phyloP scores from a whole-genome alignment of 1,140 invertebrate species.

The Mesaphorura yosii region DNA sequence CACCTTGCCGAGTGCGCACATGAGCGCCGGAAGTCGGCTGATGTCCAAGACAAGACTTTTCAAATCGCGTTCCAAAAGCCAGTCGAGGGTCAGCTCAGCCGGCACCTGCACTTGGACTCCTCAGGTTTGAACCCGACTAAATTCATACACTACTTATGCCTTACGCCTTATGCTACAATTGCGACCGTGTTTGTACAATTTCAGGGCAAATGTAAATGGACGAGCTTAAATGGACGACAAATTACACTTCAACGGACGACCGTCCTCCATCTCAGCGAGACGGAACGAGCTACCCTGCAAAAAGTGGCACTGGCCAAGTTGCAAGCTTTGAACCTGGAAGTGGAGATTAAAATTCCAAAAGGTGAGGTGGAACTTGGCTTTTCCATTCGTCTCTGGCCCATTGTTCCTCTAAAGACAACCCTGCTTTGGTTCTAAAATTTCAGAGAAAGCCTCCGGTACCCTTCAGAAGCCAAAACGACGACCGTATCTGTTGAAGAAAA shows the following conservation, averaged over 20 bases:
- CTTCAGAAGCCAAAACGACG: slow-evolving; percentile 55
- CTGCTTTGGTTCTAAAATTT: neutral
- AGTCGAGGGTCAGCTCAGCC: slow-evolving; percentile 4
- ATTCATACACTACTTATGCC: neutral
- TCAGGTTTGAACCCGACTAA: slow-evolving; percentile 13
- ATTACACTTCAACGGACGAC: slow-evolving; percentile 58
- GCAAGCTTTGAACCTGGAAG: slow-evolving; percentile 71
- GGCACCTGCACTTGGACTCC: slow-evolving; percentile 23
- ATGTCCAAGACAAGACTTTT: slow-evolving; percentile 25
- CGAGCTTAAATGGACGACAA: slow-evolving; percentile 53
- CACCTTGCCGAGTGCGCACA: neutral
- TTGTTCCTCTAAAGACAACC: neutral
- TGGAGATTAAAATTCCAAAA: slow-evolving; percentile 55
- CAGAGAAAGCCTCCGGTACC: neutral
- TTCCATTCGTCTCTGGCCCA: neutral
- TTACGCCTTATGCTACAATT: neutral
- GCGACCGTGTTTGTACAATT: neutral
- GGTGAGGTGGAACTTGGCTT: slow-evolving; percentile 38
- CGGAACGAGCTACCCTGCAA: slow-evolving; percentile 66
- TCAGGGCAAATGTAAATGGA: slow-evolving; percentile 76
- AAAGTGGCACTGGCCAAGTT: slow-evolving; percentile 75
- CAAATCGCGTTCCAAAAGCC: slow-evolving; percentile 22
- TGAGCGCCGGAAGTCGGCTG: slow-evolving; percentile 10
- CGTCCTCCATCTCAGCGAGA: slow-evolving; percentile 61
- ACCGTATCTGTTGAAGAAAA: slow-evolving; percentile 64